phyloP scores from a whole-genome alignment of 2,888 invertebrate genomes.

The Drosophila cognata region DNA sequence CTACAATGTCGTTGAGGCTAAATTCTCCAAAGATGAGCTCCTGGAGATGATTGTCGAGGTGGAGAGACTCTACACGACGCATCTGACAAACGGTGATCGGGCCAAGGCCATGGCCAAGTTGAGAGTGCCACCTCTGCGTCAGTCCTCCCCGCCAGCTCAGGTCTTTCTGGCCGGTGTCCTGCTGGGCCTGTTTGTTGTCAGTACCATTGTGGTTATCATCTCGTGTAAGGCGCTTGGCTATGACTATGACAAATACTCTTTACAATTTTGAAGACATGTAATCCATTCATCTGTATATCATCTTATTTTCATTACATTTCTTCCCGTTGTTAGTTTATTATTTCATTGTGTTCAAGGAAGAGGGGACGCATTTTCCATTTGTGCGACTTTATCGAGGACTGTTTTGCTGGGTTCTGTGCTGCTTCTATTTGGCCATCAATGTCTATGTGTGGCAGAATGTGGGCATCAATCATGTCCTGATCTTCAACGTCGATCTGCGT shows the following conservation, averaged over 20 bases:
- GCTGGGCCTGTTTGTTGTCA: slow-evolving; percentile 94
- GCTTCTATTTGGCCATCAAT: slow-evolving; percentile 96
- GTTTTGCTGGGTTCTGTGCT: slow-evolving; percentile 93
- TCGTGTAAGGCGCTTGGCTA: slow-evolving; percentile 87
- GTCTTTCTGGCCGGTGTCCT: slow-evolving; percentile 97
- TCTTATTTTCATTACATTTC: neutral
- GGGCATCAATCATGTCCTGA: slow-evolving; percentile 97
- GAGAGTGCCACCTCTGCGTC: slow-evolving; percentile 96
- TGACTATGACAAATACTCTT: neutral
- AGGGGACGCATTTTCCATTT: slow-evolving; percentile 86
- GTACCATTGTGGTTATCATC: slow-evolving; percentile 92
- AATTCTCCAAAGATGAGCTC: slow-evolving; percentile 87
- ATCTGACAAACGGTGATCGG: slow-evolving; percentile 94
- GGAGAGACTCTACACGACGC: slow-evolving; percentile 92
- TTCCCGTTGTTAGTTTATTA: slow-evolving; percentile 23
- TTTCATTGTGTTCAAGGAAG: neutral
- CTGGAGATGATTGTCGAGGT: slow-evolving; percentile 87
- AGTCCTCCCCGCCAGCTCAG: slow-evolving; percentile 92
- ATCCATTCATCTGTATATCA: neutral
- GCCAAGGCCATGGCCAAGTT: slow-evolving; percentile 98
- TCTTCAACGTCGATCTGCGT: slow-evolving; percentile 96
- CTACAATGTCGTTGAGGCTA: slow-evolving; percentile 90
- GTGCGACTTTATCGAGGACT: slow-evolving; percentile 96
- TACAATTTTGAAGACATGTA: neutral
- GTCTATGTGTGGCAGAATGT: slow-evolving; percentile 97